Base-by-base conservation (phyloP, 2,888 invertebrate species). In the Leptinotarsa rubiginosa region DNA sequence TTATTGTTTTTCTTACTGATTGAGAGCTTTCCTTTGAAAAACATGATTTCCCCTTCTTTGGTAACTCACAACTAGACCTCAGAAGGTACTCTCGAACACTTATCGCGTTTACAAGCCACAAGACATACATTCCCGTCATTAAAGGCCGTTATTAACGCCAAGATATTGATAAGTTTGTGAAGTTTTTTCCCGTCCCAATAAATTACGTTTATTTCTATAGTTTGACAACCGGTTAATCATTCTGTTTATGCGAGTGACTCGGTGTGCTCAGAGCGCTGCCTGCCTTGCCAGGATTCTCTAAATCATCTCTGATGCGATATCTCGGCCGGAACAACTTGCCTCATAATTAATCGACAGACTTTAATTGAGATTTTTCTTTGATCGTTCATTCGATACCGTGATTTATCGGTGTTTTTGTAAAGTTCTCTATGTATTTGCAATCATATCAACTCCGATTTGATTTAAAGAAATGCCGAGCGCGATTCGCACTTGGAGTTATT, bases 111-210 rank as follows among this genome's bases (percentile, higher is more conserved):
- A 47, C 64, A 70, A 65, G 50, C 65, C 67, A 49, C 65, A 66
- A 69, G 72, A 65, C 69, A 69, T 86, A 86, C 86, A 85, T 86
- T 85, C 85, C 84, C 84, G 86, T 87, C 87, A 87, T 87, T 86
- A 87, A 85, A 86, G 85, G 85, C 86, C 83, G 86, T 87, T 87
- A 87, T 87, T 87, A 87, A 87, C 86, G 86, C 86, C 85, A 82
- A 84, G 86, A 87, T 87, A 87, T 87, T 87, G 87, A 87, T 87
- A 87, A 87, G 86, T 87, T 86, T 86, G 85, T 85, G 85, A 85
- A 86, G 85, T 86, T 86, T 85, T 86, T 87, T 84, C 85, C 84
- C 84, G 84, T 86, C 85, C 85, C 86, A 79, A 87, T 87, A 87
- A 87, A 87, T 87, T 85, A 87, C 86, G 84, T 86, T 87, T 87